phyloP scores from a whole-genome alignment of 2,888 invertebrate genomes.

The Polydrusus pterygomalis region DNA sequence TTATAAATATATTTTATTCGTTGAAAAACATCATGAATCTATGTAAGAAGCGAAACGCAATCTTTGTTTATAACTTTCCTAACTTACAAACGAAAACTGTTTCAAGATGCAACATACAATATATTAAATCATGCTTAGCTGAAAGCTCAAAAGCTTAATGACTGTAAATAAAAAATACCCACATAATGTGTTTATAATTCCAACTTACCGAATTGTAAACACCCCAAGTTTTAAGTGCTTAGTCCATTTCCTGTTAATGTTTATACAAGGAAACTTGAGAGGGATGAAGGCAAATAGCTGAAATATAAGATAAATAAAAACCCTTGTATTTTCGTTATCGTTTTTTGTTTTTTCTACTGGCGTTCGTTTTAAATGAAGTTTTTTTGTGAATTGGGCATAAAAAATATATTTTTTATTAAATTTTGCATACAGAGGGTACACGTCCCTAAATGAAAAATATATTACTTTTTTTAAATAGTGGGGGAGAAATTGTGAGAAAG shows the following conservation, averaged over 20 bases:
- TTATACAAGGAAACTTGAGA: constrained; percentile 37
- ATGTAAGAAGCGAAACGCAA: not conserved
- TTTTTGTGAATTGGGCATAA: not conserved
- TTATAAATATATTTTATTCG: not conserved
- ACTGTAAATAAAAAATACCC: constrained; percentile 44
- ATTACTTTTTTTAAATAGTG: too few relatives aligned
- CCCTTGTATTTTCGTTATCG: constrained; percentile 11
- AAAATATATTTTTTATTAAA: too few relatives aligned
- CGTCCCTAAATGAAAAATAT: too few relatives aligned
- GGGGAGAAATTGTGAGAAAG: too few relatives aligned
- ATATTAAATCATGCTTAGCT: constrained; percentile 15
- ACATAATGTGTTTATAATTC: constrained; percentile 54
- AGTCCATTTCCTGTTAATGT: constrained; percentile 49
- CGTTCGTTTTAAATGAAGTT: constrained; percentile 12
- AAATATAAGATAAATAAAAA: constrained; percentile 20
- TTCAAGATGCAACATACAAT: not conserved
- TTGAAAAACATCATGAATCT: not conserved
- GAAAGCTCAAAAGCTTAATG: constrained; percentile 12
- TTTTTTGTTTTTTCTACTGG: constrained; percentile 29
- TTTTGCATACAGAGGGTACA: too few relatives aligned
- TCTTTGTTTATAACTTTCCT: not conserved
- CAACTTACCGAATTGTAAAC: constrained; percentile 48
- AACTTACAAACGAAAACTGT: constrained; percentile 1
- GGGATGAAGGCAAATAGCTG: constrained; percentile 30
- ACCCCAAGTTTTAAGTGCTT: constrained; percentile 48